phyloP scores from a whole-genome alignment of 2,797 vertebrate species.

The Enteromius radiatus region DNA sequence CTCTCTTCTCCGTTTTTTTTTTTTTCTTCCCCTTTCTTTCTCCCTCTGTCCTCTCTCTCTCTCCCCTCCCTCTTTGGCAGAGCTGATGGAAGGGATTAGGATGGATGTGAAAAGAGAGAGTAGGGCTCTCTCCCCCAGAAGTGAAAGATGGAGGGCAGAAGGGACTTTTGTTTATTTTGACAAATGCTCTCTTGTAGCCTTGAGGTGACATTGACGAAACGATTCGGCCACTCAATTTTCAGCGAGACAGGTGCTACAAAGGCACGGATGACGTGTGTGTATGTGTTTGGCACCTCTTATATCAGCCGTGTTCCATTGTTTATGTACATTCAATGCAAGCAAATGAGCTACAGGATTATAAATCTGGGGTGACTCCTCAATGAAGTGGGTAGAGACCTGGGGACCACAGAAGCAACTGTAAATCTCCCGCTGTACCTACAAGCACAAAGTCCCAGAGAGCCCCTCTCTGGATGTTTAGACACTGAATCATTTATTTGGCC shows the following conservation, averaged over 20 bases:
- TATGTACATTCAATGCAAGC: slow-evolving; percentile 50
- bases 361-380: slow-evolving; percentile 12
- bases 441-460: slow-evolving; percentile 17
- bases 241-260: slow-evolving; percentile 40
- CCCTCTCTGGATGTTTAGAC: slow-evolving; percentile 49
- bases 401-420: slow-evolving; percentile 22
- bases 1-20: slow-evolving; percentile 53
- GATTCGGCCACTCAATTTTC: slow-evolving; percentile 37
- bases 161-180: slow-evolving; percentile 60
- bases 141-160: slow-evolving; percentile 46
- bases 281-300: slow-evolving; percentile 45
- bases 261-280: slow-evolving; percentile 24
- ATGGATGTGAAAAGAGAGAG: slow-evolving; percentile 27
- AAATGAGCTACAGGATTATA: slow-evolving; percentile 11
- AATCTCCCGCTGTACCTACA: slow-evolving; percentile 17
- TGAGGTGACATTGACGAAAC: slow-evolving; percentile 57
- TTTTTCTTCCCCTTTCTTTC: slow-evolving; percentile 26
- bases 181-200: slow-evolving; percentile 56
- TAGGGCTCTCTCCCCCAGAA: slow-evolving; percentile 29
- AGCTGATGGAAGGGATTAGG: slow-evolving; percentile 20
- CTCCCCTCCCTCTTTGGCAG: slow-evolving; percentile 18
- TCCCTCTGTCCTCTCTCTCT: slow-evolving; percentile 3
- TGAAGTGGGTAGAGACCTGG: slow-evolving; percentile 30
- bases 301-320: slow-evolving; percentile 61
- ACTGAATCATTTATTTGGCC: slow-evolving; percentile 54